Percentiles rank a stretch among this genome's conserved stretches.
Conservation (phyloP, 2,797 vertebrate genomes). For the Salarias fasciatus region DNA sequence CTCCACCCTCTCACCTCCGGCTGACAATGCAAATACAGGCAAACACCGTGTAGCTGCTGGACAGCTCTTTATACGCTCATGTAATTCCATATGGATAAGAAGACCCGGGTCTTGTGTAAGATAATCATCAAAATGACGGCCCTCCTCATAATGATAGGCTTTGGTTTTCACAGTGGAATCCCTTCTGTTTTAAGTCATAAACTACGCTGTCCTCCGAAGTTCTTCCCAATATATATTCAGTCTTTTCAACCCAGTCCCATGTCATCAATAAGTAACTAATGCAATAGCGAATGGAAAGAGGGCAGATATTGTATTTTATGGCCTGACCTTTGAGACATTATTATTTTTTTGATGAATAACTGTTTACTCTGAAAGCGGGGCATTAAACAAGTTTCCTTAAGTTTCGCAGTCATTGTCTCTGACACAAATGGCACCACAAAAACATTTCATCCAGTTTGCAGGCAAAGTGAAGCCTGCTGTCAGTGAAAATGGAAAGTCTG, state of each 20-base stretch:
- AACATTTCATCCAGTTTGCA: conserved; percentile 56
- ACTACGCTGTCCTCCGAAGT: conserved; percentile 20
- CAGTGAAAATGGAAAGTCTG: conserved; percentile 65
- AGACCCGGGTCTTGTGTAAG: conserved; percentile 34
- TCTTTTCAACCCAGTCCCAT: conserved; percentile 21
- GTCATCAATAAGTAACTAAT: conserved; percentile 76
- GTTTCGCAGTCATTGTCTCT: conserved; percentile 66
- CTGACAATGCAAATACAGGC: conserved; percentile 83
- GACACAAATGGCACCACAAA: conserved; percentile 67
- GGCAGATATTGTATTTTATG: conserved; percentile 87
- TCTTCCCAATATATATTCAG: conserved; percentile 13
- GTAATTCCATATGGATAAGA: conserved; percentile 50
- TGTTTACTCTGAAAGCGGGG: conserved; percentile 76
- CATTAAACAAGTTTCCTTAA: conserved; percentile 77
- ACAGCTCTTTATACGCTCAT: conserved; percentile 66
- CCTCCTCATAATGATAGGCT: conserved; percentile 17
- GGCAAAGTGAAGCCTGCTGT: conserved; percentile 60
- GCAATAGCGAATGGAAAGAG: conserved; percentile 75
- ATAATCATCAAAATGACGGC: conserved; percentile 38
- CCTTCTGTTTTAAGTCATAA: conserved; percentile 44
- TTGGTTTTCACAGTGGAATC: conserved; percentile 46
- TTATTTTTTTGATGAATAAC: conserved; percentile 87
- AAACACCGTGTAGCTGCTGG: conserved; percentile 75
- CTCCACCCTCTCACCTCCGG: conserved; percentile 77
- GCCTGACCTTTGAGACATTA: conserved; percentile 87